phyloP scores from a whole-genome alignment of 2,888 invertebrate genomes.

The Agrotis segetum region DNA sequence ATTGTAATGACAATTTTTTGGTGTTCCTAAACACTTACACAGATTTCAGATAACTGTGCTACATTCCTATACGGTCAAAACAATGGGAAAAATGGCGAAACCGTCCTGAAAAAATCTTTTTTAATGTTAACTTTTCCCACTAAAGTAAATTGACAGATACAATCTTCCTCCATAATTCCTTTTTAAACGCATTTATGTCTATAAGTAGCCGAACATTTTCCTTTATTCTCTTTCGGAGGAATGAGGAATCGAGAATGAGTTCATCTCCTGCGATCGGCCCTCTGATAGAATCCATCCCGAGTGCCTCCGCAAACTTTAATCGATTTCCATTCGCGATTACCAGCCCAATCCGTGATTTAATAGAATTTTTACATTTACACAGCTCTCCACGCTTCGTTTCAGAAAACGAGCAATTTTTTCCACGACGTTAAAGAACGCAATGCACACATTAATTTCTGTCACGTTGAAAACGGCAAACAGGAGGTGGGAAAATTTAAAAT shows the following conservation, averaged over 20 bases:
- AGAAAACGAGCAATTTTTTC: conserved; percentile 72
- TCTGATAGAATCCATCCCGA: conserved; percentile 64
- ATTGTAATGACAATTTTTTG: conserved; percentile 41
- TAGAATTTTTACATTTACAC: conserved; percentile 79
- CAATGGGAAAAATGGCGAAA: conserved; percentile 10
- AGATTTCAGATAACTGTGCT: conserved; percentile 24
- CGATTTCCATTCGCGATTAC: conserved; percentile 78
- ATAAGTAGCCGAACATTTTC: conserved; percentile 65
- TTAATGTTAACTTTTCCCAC: conserved; percentile 35
- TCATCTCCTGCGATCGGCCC: conserved; percentile 74
- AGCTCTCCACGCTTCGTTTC: conserved; percentile 67
- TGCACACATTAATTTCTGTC: conserved; percentile 89
- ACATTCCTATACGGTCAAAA: conserved; percentile 19
- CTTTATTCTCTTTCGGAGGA: conserved; percentile 72
- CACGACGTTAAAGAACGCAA: conserved; percentile 75
- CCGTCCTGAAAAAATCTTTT: conserved; percentile 21
- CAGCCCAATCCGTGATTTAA: conserved; percentile 76
- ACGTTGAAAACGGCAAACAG: conserved; percentile 79
- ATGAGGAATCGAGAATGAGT: conserved; percentile 75
- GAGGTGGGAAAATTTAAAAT: conserved; percentile 82
- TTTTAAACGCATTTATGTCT: conserved; percentile 53
- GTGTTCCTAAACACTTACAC: conserved; percentile 23
- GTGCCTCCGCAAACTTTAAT: conserved; percentile 77
- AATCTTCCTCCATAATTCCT: conserved; percentile 50
- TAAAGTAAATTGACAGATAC: conserved; percentile 57